A percentile compares a stretch with the other conserved stretches of the same genome.
Evolutionary conservation across 2,797 vertebrate genomes (phyloP).

Genomic region (Chloroceryle inda): DNA sequence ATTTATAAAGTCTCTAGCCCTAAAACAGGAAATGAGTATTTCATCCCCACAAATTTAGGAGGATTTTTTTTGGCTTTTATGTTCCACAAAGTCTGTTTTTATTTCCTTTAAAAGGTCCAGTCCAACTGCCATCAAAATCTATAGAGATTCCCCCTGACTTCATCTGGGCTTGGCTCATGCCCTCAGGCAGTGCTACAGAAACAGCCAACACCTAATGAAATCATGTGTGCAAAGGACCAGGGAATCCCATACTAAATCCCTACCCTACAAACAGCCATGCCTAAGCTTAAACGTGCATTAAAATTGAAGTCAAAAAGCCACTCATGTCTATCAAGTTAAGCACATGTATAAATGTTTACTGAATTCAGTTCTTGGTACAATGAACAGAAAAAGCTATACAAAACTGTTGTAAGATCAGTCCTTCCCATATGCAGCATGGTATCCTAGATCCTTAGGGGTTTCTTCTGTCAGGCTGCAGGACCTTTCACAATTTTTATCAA

Average conservation of each 20-base stretch:
- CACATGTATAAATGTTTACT: conserved; percentile 35
- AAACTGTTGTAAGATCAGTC: not conserved
- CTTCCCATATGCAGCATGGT: not conserved
- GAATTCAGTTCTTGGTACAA: not conserved
- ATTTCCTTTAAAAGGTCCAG: conserved; percentile 35
- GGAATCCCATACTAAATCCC: conserved; percentile 43
- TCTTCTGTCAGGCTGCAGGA: not conserved
- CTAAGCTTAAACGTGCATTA: conserved; percentile 51
- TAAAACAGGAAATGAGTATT: conserved; percentile 69
- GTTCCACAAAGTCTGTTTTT: conserved; percentile 55
- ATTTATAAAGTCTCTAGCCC: conserved; percentile 70
- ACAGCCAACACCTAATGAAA: conserved; percentile 64
- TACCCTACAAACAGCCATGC: conserved; percentile 29
- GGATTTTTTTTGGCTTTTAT: conserved; percentile 54
- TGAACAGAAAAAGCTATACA: not conserved
- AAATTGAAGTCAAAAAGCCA: conserved; percentile 34
- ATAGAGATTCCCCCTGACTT: conserved; percentile 39
- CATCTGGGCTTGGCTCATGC: conserved; percentile 10
- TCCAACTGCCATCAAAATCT: conserved; percentile 35
- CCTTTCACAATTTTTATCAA: not conserved
- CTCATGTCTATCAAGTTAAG: conserved; percentile 32
- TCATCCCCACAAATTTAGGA: conserved; percentile 59
- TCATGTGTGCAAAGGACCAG: conserved; percentile 38
- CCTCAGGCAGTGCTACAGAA: conserved; percentile 18
- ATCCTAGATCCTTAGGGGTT: not conserved